Evolutionary conservation across 2,113 vertebrate species (phyloP), one percentile per base, ranked within the genome.

Genomic region (Echinops telfairi): DNA sequence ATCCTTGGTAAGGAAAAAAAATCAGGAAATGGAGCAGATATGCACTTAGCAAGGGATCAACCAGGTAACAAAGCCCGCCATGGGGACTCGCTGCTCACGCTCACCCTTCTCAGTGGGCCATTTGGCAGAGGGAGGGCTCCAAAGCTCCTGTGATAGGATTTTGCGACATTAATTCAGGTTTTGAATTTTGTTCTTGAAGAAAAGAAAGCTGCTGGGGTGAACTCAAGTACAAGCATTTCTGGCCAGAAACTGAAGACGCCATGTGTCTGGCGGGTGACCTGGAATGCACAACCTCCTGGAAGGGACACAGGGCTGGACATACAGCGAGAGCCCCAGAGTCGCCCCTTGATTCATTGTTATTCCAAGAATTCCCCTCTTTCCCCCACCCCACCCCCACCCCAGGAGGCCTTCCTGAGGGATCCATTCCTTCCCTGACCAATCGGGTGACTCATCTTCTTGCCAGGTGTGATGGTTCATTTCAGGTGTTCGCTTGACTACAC

Each of bases 181-280:
- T 62, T 68, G 38, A 83, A 88, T 47, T 66, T 58, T 60, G 29
- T 92, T 90, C 76, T 85, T 40, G 17, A 87, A 71, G 47, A 70
- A 23, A 90, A 47, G 91, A 23, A 36, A 64, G 68, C 2, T 5
- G 7, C 1, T 17, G 11, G 47, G 60, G 83, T 57, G 73, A 77
- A 53, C 17, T 62, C 12, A 25, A 62, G 66, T 10, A 36, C 43
- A 75, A 27, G 23, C 33, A 36, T 19, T 0, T 0, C 23, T 9
- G 0, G 0, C 1, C 9, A 4, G 20, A 33, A 47, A 15, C 29
- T 2, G 1, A 1, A 23, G 23, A 31, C 1, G 25, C 22, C 8
- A 20, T 2, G 4, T 22, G 7, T 57, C 0, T 12, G 43, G 25
- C 31, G n/a, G 0, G 3, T 2, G 0, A 8, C 57, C 40, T 38